Evolutionary conservation across 2,113 vertebrate species (phyloP), one percentile per base, ranked within the genome.

Genomic region (Chitala chitala): DNA sequence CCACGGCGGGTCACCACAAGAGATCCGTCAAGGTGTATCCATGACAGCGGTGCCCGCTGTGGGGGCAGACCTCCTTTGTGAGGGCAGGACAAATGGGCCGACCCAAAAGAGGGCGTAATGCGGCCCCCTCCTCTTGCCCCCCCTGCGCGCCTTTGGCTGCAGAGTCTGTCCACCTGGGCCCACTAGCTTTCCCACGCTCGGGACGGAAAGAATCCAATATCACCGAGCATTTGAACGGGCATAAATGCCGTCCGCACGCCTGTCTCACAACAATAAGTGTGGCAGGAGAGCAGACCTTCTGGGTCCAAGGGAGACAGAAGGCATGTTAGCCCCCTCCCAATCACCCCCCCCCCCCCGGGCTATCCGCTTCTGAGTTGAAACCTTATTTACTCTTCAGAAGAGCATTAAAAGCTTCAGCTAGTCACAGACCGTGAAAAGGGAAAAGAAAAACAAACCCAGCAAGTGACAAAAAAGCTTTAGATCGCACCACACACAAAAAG

Each of bases 311-410:
- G 0, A 50, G 68, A 55, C 33, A 46, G 5, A 58, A 22, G 74
- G 76, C 56, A 12, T 36, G n/a, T 17, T 33, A 33, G n/a, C 17
- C 15, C 59, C 38, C 15, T 29, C 20, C 12, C 3, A 31, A 9
- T 29, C 6, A n/a, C 1, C 33, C 6, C 10, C 29, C 10, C 1
- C 1, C 29, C 4, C 17, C 2, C 46, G 9, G 38, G 54, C 71
- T 71, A 78, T 77, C 85, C 80, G 83, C 89, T 87, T 88, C 82
- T 90, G 87, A 89, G 87, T 88, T 90, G 77, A 86, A 80, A 78
- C 78, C 68, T 75, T 69, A 75, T 69, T 83, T 73, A 76, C 80
- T 55, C 76, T 84, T 76, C 72, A 75, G 77, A 75, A 54, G 76
- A 74, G 85, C 74, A 78, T 76, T 74, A 80, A 80, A 83, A 74